phyloP scores from a whole-genome alignment of 2,888 invertebrate species.

The Trichogramma dendrolimi region DNA sequence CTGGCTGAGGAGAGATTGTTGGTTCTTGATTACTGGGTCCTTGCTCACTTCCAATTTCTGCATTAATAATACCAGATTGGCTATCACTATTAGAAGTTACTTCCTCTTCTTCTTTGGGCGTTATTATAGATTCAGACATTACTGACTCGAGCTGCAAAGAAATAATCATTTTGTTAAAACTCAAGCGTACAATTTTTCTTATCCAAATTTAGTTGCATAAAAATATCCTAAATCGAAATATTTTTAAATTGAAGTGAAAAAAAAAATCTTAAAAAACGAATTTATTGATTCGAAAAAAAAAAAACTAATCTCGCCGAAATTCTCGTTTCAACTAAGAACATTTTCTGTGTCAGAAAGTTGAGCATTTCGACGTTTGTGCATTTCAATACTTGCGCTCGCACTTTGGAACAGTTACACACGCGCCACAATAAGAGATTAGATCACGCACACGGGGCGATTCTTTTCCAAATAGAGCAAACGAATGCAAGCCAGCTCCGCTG shows the following conservation, averaged over 20 bases:
- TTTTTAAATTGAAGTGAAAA: neutral
- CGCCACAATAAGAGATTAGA: too few relatives aligned
- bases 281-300: neutral
- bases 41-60: constrained; percentile 43
- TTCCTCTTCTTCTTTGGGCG: constrained; percentile 43
- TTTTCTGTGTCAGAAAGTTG: neutral
- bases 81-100: constrained; percentile 48
- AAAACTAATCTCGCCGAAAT: neutral
- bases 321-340: neutral
- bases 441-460: too few relatives aligned
- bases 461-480: too few relatives aligned
- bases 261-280: neutral
- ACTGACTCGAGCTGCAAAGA: constrained; percentile 33
- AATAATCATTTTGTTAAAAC: neutral
- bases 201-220: too few relatives aligned
- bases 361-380: too few relatives aligned
- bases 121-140: constrained; percentile 49
- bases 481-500: too few relatives aligned
- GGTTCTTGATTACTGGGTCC: constrained; percentile 46
- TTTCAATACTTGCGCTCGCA: too few relatives aligned
- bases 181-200: neutral
- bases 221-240: too few relatives aligned
- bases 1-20: constrained; percentile 37
- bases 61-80: constrained; percentile 47
- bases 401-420: too few relatives aligned